Percentiles rank a stretch among this genome's conserved stretches.
Conservation (phyloP, 1,140 invertebrate species). For the Drosophila trapezifrons region DNA sequence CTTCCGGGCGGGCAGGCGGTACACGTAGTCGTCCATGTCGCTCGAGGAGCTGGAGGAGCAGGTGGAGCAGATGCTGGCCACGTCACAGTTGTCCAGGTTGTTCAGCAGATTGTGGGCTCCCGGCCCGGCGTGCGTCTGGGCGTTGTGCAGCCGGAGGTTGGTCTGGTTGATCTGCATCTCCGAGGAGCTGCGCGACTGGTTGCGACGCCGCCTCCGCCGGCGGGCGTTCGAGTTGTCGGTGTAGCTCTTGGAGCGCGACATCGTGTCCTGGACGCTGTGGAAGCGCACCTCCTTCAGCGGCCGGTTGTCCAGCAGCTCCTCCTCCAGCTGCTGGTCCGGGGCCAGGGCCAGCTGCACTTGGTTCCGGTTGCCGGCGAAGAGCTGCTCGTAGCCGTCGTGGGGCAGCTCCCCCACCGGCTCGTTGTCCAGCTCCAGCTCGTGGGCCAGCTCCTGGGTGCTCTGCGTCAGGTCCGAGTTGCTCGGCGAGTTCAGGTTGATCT, state of each 20-base stretch:
- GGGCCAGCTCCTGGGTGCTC: conserved; percentile 78
- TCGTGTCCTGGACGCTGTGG: conserved; percentile 78
- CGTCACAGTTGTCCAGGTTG: conserved; percentile 86
- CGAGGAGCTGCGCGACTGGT: conserved; percentile 78
- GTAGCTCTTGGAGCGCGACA: conserved; percentile 83
- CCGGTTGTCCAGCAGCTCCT: conserved; percentile 67
- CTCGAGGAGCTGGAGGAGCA: conserved; percentile 91
- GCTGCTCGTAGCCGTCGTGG: conserved; percentile 74
- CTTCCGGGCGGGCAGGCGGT: conserved; percentile 90
- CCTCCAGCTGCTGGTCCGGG: conserved; percentile 33
- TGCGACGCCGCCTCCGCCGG: conserved; percentile 69
- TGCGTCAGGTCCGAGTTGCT: conserved; percentile 80
- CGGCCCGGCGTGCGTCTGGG: conserved; percentile 67
- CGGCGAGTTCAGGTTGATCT: conserved; percentile 79
- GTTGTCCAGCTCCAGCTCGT: conserved; percentile 76
- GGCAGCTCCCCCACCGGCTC: conserved; percentile 62
- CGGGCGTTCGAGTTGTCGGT: conserved; percentile 82
- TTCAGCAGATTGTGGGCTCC: conserved; percentile 59
- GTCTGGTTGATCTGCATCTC: conserved; percentile 83
- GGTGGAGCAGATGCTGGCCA: conserved; percentile 92
- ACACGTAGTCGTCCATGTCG: conserved; percentile 92
- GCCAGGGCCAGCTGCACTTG: conserved; percentile 17
- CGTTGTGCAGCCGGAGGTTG: conserved; percentile 78
- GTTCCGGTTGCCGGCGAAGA: conserved; percentile 52
- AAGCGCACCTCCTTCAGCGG: conserved; percentile 80